Percentiles rank a stretch among this genome's conserved stretches.
Conservation (phyloP, 2,113 vertebrate genomes). For the Melierax canorus region DNA sequence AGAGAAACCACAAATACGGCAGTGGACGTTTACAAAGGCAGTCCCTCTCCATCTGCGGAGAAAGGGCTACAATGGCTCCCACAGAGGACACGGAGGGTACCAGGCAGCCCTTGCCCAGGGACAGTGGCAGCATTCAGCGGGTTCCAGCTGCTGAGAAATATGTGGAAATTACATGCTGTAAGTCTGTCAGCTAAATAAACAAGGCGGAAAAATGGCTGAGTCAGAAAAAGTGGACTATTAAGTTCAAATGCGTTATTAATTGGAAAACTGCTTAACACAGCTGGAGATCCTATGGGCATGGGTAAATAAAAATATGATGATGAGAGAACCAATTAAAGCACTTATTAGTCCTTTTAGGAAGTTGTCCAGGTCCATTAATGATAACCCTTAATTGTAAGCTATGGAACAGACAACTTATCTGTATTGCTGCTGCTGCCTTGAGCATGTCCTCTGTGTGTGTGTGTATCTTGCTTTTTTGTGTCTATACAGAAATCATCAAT, state of each 20-base stretch:
- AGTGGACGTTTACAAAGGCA: neutral
- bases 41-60: neutral
- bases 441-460: neutral
- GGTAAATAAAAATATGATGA: constrained; percentile 1
- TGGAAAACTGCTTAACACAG: constrained; percentile 26
- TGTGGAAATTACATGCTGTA: constrained; percentile 24
- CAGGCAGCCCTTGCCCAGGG: neutral
- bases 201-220: constrained; percentile 24
- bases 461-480: neutral
- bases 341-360: neutral
- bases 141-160: constrained; percentile 34
- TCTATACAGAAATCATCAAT: neutral
- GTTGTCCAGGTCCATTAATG: neutral
- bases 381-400: neutral
- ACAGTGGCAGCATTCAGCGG: constrained; percentile 28
- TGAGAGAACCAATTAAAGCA: constrained; percentile 4
- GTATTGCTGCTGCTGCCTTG: neutral
- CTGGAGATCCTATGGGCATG: neutral
- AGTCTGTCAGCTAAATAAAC: constrained; percentile 22
- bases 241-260: constrained; percentile 3
- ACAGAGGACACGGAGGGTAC: neutral
- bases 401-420: neutral
- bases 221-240: neutral
- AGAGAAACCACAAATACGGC: neutral
- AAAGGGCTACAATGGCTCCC: neutral